Evolutionary conservation across 1,140 invertebrate species (phyloP).

Genomic region (Ceratina japonica): DNA sequence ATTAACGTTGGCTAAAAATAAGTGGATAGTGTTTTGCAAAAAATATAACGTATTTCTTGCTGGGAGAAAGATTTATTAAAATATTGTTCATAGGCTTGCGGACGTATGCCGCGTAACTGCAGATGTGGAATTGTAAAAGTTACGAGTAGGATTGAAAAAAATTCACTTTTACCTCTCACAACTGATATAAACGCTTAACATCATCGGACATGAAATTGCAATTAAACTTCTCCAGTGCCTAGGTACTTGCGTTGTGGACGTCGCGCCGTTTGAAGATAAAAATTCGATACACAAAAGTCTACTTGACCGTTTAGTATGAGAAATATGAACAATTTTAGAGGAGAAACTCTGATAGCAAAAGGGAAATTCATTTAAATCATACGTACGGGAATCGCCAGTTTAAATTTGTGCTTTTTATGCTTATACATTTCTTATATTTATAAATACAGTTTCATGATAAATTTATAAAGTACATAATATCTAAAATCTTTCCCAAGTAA

Average conservation of each 20-base stretch:
- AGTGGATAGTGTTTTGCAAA: neutral
- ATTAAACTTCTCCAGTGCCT: neutral
- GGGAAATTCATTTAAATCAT: neutral
- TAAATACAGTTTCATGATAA: no score
- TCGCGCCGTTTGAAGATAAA: neutral
- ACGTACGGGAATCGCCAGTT: neutral
- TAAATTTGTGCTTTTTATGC: no score
- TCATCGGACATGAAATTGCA: constrained; percentile 1
- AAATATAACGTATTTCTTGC: neutral
- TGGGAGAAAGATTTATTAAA: constrained; percentile 10
- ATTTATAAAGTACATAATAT: no score
- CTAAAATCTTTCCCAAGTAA: no score
- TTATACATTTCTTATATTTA: no score
- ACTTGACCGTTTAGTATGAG: neutral
- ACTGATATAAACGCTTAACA: neutral
- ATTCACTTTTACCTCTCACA: neutral
- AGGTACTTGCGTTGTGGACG: no score
- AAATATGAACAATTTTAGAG: neutral
- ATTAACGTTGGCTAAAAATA: constrained; percentile 20
- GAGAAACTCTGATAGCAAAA: neutral
- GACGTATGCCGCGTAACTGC: neutral
- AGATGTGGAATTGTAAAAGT: neutral
- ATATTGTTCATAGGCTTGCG: neutral
- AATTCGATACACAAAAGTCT: neutral
- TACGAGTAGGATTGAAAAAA: neutral